These are phyloP conservation scores for Anarhynchus alexandrinus DNA, from an alignment of 2,113 vertebrate species.

Conservation along the genomic window DNA sequence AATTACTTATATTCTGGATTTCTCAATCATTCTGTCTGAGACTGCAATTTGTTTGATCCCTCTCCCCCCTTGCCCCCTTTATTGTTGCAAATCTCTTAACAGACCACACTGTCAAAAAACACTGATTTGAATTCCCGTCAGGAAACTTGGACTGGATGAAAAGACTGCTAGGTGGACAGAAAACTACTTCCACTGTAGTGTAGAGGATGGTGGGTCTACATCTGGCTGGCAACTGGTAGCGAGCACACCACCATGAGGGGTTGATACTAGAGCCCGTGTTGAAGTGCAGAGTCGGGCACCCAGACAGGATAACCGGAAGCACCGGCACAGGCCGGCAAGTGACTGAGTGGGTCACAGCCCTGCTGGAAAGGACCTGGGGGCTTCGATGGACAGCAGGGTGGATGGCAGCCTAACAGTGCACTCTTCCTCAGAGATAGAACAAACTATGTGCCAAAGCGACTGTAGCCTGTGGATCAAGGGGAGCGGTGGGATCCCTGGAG, in stretches of 20 bases:
- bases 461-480: not conserved
- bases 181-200: not conserved
- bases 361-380: not conserved
- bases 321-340: not conserved
- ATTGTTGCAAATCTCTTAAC: not conserved
- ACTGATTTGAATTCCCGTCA: not conserved
- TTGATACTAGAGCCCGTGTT: not conserved
- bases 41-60: not conserved
- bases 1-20: not conserved
- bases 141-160: not conserved
- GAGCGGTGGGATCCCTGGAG: not conserved
- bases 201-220: not conserved
- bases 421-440: not conserved
- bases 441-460: not conserved
- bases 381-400: not conserved
- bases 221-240: not conserved
- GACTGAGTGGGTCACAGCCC: not conserved
- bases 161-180: not conserved
- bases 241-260: not conserved
- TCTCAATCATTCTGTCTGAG: not conserved
- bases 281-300: not conserved
- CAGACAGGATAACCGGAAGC: not conserved
- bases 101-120: not conserved
- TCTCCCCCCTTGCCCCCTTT: rapidly evolving
- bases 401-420: not conserved